Percentiles rank a stretch among this genome's conserved stretches.
Evolutionary conservation across 1,140 invertebrate genomes (phyloP).

Genomic region (Trichomalopsis sarcophagae): DNA sequence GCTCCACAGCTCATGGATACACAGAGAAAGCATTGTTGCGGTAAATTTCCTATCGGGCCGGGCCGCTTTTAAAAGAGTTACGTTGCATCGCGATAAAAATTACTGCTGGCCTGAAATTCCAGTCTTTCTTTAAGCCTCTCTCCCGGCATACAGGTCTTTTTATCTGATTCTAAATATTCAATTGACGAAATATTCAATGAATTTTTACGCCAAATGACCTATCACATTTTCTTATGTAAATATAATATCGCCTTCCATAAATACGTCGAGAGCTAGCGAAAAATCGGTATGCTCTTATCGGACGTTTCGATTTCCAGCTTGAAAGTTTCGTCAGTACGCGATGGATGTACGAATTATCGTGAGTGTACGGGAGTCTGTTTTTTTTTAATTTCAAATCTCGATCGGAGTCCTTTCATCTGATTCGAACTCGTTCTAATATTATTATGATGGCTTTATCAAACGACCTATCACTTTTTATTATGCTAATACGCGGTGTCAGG

Average conservation of each 20-base stretch:
- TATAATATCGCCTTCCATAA: neutral
- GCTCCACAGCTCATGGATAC: neutral
- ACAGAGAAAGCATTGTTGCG: slow-evolving; percentile 40
- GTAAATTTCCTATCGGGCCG: slow-evolving; percentile 3
- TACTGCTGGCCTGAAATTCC: neutral
- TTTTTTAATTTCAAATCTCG: neutral
- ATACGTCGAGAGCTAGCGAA: neutral
- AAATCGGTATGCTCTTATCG: neutral
- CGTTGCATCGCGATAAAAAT: slow-evolving; percentile 15
- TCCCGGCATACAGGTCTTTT: neutral
- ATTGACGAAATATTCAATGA: slow-evolving; percentile 4
- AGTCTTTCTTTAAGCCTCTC: neutral
- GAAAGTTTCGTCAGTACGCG: neutral
- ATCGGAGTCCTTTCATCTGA: neutral
- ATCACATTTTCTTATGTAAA: slow-evolving; percentile 5
- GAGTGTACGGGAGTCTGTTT: neutral
- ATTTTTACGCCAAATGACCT: neutral
- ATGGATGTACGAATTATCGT: neutral
- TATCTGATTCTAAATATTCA: slow-evolving; percentile 22
- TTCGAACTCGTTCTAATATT: too few relatives aligned
- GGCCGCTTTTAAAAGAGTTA: neutral
- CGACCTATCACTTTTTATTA: neutral
- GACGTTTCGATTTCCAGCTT: neutral
- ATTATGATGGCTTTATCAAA: neutral
- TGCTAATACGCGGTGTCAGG: neutral